A percentile compares a stretch with the other conserved stretches of the same genome.
These are phyloP conservation scores for Xenopus borealis DNA, from an alignment of 2,113 vertebrate genomes.

Conservation along the genomic window DNA sequence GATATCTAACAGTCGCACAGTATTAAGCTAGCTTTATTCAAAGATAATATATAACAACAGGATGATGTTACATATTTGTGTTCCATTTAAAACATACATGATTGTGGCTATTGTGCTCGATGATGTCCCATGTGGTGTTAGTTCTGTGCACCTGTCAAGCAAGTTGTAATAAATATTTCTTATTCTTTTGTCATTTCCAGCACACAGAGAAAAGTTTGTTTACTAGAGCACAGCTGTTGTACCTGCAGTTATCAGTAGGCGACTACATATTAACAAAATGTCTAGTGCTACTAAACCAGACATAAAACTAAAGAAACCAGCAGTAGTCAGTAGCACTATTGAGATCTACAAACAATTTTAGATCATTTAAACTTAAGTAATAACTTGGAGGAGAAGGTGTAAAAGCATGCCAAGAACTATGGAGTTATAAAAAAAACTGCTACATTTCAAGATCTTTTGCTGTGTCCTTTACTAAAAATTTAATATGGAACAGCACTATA, in stretches of 20 bases:
- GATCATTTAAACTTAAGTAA: constrained; percentile 46
- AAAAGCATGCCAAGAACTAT: constrained; percentile 22
- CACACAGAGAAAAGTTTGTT: constrained; percentile 41
- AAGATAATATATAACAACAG: neutral
- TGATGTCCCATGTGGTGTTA: constrained; percentile 27
- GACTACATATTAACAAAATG: constrained; percentile 44
- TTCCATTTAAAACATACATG: constrained; percentile 31
- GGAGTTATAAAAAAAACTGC: constrained; percentile 8
- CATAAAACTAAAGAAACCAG: constrained; percentile 35
- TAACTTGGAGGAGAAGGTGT: constrained; percentile 35
- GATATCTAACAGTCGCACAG: no score
- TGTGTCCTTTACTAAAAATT: neutral
- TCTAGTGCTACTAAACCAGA: constrained; percentile 38
- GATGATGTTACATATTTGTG: neutral
- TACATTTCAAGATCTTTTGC: neutral
- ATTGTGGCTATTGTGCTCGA: constrained; percentile 34
- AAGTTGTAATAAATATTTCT: constrained; percentile 32
- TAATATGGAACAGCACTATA: no score
- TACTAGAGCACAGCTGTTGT: constrained; percentile 36
- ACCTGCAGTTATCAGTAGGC: constrained; percentile 40
- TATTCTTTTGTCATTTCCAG: constrained; percentile 33
- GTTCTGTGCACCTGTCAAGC: constrained; percentile 35
- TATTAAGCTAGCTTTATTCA: neutral
- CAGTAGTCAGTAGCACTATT: constrained; percentile 22
- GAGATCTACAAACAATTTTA: constrained; percentile 36